Conservation (phyloP, 1,140 invertebrate genomes). For the Ceratoteleas bidentatus region DNA sequence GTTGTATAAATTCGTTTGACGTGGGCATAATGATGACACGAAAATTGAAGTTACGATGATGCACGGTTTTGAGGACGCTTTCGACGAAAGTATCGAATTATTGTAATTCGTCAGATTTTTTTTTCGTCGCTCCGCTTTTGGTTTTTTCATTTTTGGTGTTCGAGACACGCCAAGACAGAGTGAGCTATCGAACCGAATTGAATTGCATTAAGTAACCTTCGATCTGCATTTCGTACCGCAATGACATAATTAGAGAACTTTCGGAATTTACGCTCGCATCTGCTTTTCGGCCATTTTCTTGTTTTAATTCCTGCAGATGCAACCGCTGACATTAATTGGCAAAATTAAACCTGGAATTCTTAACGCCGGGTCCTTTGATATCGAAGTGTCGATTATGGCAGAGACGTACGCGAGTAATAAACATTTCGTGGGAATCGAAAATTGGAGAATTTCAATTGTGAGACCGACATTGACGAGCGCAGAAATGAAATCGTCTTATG, state of each 20-base stretch:
- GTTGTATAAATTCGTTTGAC: conserved; percentile 29
- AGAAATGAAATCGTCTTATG: background rate
- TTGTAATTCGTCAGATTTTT: no score
- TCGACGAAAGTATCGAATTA: conserved; percentile 16
- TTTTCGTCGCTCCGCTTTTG: no score
- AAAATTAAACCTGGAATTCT: background rate
- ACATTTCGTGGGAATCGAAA: background rate
- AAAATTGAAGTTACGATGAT: conserved; percentile 19
- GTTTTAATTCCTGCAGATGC: background rate
- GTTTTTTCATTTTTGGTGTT: no score
- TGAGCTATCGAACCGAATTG: background rate
- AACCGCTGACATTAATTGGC: background rate
- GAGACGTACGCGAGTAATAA: background rate
- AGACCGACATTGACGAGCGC: background rate
- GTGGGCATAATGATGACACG: conserved; percentile 15
- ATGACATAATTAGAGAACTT: conserved; percentile 31
- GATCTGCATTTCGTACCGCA: background rate
- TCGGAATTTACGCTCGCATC: conserved; percentile 1
- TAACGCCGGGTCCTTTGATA: no score
- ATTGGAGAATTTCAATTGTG: background rate
- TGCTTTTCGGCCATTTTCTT: background rate
- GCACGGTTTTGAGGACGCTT: conserved; percentile 20
- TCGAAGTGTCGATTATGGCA: conserved; percentile 15
- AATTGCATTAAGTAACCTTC: conserved; percentile 11
- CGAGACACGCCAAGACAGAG: no score